Conservation (phyloP, 2,797 vertebrate species). For the Geotria australis region DNA sequence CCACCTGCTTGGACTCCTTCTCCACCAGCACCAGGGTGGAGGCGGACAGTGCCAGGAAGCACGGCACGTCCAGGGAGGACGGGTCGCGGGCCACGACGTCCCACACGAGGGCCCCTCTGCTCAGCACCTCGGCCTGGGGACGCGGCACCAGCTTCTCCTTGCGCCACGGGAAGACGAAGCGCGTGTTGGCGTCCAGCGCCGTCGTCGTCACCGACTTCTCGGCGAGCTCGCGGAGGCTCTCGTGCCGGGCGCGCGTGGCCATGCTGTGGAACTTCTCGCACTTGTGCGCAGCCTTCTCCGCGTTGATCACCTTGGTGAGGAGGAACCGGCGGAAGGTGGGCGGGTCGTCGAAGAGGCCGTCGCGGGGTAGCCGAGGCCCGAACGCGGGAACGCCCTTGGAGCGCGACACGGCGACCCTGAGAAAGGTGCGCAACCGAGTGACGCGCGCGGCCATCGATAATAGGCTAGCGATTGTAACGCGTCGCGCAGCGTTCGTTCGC, state of each 20-base stretch:
- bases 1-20: conserved; percentile 39
- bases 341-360: conserved; percentile 32
- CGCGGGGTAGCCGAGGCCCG: conserved; percentile 39
- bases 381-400: conserved; percentile 80
- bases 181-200: conserved; percentile 31
- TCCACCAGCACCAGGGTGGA: conserved; percentile 44
- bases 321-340: conserved; percentile 52
- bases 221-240: conserved; percentile 60
- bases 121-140: conserved; percentile 27
- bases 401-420: conserved; percentile 57
- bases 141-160: conserved; percentile 37
- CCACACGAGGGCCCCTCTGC: conserved; percentile 36
- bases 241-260: conserved; percentile 58
- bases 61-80: conserved; percentile 31
- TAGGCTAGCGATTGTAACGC: too few relatives aligned
- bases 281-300: conserved; percentile 58
- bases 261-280: conserved; percentile 75
- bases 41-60: conserved; percentile 32
- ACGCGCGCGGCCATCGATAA: too few relatives aligned
- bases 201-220: conserved; percentile 50
- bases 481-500: too few relatives aligned
- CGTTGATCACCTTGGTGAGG: conserved; percentile 65
- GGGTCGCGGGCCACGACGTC: conserved; percentile 29
- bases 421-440: too few relatives aligned
- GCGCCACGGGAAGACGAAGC: conserved; percentile 65